Evolutionary conservation across 2,113 vertebrate species (phyloP).

Genomic region (Pterocles burchelli): DNA sequence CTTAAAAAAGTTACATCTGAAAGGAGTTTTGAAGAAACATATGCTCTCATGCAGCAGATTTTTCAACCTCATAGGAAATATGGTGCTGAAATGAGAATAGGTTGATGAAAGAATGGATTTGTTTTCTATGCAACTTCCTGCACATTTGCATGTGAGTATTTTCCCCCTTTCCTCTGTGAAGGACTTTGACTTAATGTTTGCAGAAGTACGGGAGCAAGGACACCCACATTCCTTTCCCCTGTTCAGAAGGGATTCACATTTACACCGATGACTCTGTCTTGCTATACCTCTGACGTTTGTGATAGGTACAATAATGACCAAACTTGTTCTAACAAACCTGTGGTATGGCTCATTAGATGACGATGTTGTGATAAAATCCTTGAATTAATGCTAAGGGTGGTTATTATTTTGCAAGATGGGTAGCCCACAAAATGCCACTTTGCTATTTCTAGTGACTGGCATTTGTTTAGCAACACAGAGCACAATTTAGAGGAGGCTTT

Average conservation of each 20-base stretch:
- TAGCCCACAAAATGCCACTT: conserved; percentile 63
- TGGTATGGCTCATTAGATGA: not conserved
- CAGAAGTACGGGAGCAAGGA: not conserved
- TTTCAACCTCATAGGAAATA: conserved; percentile 62
- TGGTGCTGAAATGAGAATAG: conserved; percentile 52
- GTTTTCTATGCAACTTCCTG: conserved; percentile 52
- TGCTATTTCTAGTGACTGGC: conserved; percentile 62
- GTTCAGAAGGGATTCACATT: not conserved
- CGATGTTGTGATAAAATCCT: conserved; percentile 13
- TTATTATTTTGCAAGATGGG: conserved; percentile 53
- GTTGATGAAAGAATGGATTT: conserved; percentile 51
- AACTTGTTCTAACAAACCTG: not conserved
- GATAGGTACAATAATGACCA: conserved; percentile 7
- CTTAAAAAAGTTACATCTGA: conserved; percentile 62
- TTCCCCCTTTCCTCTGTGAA: not conserved
- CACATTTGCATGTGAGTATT: conserved; percentile 31
- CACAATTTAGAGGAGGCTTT: conserved; percentile 59
- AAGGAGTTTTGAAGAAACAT: conserved; percentile 64
- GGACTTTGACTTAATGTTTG: not conserved
- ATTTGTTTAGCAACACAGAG: conserved; percentile 71
- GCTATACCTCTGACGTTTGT: not conserved
- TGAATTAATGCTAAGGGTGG: conserved; percentile 36
- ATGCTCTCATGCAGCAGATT: conserved; percentile 63
- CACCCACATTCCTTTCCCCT: not conserved
- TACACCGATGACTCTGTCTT: not conserved